Evolutionary conservation across 2,797 vertebrate genomes (phyloP).

Genomic region (Lindbergichthys nudifrons): DNA sequence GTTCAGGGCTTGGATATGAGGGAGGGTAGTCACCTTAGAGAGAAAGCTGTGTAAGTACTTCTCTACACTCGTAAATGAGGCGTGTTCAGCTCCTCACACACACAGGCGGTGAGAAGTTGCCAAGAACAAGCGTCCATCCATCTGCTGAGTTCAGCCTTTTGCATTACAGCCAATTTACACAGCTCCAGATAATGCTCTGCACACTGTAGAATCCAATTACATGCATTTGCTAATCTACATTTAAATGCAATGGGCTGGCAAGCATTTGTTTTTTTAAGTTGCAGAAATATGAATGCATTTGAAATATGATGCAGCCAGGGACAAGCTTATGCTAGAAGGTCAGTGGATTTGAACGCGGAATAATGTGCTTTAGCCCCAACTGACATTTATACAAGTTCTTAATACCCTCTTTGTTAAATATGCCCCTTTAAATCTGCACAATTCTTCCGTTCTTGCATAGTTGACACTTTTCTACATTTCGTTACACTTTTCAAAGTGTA

Average conservation of each 20-base stretch:
- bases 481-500: not conserved
- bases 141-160: conserved; percentile 71
- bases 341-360: conserved; percentile 8
- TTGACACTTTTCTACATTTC: no score
- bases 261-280: conserved; percentile 28
- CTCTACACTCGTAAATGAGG: conserved; percentile 45
- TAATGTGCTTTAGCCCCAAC: not conserved
- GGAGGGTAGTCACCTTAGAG: conserved; percentile 16
- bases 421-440: not conserved
- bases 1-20: conserved; percentile 15
- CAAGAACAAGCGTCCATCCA: conserved; percentile 68
- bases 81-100: conserved; percentile 43
- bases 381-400: not conserved
- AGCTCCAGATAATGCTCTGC: conserved; percentile 47
- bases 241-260: conserved; percentile 14
- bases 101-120: conserved; percentile 46
- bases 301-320: conserved; percentile 8
- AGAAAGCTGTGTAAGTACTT: conserved; percentile 20
- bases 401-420: conserved; percentile 6
- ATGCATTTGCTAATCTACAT: conserved; percentile 48
- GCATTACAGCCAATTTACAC: conserved; percentile 53
- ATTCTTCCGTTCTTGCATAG: not conserved
- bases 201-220: conserved; percentile 43
- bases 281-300: conserved; percentile 24
- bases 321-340: not conserved